Evolutionary conservation across 2,888 invertebrate species (phyloP).

Genomic region (Chelonus formosanus): DNA sequence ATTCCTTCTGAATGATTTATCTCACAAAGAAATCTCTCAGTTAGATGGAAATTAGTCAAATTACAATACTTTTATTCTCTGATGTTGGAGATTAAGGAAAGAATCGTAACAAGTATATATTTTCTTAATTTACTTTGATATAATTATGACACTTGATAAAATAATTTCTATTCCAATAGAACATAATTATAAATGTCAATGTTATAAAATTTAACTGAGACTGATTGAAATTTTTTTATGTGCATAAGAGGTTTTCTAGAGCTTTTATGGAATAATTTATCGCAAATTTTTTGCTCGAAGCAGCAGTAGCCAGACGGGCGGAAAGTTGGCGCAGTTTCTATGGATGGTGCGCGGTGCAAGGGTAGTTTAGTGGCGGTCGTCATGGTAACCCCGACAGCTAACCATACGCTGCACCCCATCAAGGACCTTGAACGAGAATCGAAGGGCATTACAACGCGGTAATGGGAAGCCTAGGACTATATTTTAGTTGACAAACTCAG

Average conservation of each 20-base stretch:
- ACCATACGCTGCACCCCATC: constrained; percentile 61
- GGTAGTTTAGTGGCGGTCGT: constrained; percentile 64
- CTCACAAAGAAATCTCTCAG: too few species aligned
- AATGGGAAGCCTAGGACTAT: constrained; percentile 23
- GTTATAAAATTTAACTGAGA: background rate
- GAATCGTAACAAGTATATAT: too few species aligned
- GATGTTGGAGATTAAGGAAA: too few species aligned
- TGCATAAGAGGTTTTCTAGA: background rate
- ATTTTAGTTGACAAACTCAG: background rate
- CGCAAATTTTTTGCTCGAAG: constrained; percentile 17
- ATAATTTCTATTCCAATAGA: too few species aligned
- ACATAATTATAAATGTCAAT: too few species aligned
- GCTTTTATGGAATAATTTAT: constrained; percentile 20
- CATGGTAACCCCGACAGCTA: constrained; percentile 62
- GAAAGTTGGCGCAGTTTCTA: constrained; percentile 56
- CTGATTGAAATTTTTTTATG: background rate
- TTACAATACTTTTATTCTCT: too few species aligned
- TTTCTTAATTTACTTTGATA: too few species aligned
- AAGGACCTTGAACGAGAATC: constrained; percentile 63
- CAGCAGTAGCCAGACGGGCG: constrained; percentile 46
- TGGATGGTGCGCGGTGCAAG: constrained; percentile 56
- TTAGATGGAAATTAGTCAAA: too few species aligned
- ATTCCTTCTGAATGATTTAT: too few species aligned
- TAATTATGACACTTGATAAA: too few species aligned
- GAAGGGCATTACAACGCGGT: constrained; percentile 53